These are phyloP conservation scores for Leucophenga varia DNA, from an alignment of 1,140 invertebrate species.

Conservation along the genomic window DNA sequence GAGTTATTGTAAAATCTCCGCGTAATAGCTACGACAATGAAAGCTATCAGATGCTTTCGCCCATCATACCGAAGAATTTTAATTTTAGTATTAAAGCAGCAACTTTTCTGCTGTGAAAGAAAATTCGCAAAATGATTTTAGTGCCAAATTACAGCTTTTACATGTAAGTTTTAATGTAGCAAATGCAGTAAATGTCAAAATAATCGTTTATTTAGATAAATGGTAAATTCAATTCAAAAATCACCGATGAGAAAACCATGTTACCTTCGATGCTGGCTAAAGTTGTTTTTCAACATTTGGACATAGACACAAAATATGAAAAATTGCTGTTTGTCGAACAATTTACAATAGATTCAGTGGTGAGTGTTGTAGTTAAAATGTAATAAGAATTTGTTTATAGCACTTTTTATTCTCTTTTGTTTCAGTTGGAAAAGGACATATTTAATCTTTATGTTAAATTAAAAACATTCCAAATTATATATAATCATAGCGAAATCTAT, in stretches of 20 bases:
- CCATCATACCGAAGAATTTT: conserved; percentile 77
- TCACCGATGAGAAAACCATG: conserved; percentile 45
- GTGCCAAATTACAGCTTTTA: conserved; percentile 59
- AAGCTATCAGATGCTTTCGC: conserved; percentile 63
- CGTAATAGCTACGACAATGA: conserved; percentile 41
- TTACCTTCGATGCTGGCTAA: conserved; percentile 65
- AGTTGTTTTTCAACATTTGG: conserved; percentile 66
- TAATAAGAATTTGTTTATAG: conserved; percentile 3
- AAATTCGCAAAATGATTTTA: conserved; percentile 62
- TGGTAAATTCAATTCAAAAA: conserved; percentile 50
- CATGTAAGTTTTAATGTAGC: too few relatives aligned
- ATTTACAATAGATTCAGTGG: conserved; percentile 73
- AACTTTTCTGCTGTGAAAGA: conserved; percentile 68
- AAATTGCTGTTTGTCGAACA: conserved; percentile 67
- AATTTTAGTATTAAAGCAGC: conserved; percentile 70
- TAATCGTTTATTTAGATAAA: conserved; percentile 34
- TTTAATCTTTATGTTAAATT: conserved; percentile 69
- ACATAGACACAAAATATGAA: conserved; percentile 63
- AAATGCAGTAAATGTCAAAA: background rate
- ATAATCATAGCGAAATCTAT: conserved; percentile 67
- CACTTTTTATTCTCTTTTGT: background rate
- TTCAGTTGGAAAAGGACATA: conserved; percentile 67
- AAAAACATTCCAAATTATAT: conserved; percentile 69
- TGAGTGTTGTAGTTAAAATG: too few relatives aligned
- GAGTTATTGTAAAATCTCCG: conserved; percentile 2